A percentile compares a stretch with the other conserved stretches of the same genome.
Conservation (phyloP, 1,140 invertebrate species). For the Drosophila jambulina region DNA sequence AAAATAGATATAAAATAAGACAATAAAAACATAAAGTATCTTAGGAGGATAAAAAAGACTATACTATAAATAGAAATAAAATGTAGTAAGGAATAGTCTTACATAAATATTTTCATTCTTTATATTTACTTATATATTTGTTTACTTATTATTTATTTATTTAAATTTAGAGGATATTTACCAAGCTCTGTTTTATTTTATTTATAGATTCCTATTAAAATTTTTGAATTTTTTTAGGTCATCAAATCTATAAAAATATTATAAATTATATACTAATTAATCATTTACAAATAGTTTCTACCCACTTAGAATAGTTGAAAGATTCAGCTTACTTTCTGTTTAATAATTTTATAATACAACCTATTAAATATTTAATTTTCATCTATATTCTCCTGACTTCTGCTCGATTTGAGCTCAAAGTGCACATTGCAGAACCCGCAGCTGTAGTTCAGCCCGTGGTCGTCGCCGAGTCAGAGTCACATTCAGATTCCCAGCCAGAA, state of each 20-base stretch:
- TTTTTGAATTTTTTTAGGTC: too few relatives aligned
- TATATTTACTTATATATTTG: neutral
- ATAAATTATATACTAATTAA: neutral
- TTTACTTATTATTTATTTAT: neutral
- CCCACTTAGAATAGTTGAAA: accelerated
- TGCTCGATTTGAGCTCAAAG: neutral
- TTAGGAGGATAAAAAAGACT: too few relatives aligned
- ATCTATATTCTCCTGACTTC: neutral
- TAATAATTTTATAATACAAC: neutral
- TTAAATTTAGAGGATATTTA: neutral
- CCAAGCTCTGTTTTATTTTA: too few relatives aligned
- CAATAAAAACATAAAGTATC: neutral
- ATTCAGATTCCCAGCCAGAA: constrained; percentile 2
- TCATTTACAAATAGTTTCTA: neutral
- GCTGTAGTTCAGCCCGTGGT: constrained; percentile 11
- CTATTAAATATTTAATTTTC: neutral
- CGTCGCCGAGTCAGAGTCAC: constrained; percentile 23
- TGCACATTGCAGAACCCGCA: constrained; percentile 42
- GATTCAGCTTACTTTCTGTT: neutral
- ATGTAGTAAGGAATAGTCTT: neutral
- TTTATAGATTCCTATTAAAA: too few relatives aligned
- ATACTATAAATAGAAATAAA: neutral
- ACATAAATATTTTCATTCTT: too few relatives aligned
- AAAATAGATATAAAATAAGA: neutral
- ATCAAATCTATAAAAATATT: neutral